Base-by-base conservation (phyloP, 2,113 vertebrate species). In the Nibea coibor region DNA sequence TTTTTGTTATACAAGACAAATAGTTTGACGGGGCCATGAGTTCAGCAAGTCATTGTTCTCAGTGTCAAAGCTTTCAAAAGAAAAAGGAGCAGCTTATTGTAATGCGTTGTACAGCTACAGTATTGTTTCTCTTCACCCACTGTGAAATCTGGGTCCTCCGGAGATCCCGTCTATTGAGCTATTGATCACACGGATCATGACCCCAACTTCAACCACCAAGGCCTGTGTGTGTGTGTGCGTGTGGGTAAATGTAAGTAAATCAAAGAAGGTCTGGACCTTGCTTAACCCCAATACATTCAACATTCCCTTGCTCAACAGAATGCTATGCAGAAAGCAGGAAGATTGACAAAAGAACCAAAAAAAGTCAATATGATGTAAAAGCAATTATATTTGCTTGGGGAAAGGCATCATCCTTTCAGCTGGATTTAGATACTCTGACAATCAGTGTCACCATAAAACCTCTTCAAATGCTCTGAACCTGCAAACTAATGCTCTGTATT, bases 101-200 rank as follows among this genome's bases (percentile, higher is more conserved):
- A 35, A 75, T 63, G 61, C 43, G 51, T 81, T 57, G 62, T 20
- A 57, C 59, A 73, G 50, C 64, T 28, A 45, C 57, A 16, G 22
- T 24, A 54, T 58, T 80, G 74, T 83, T 82, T 68, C 61, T 62
- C 50, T 31, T 72, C 64, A 75, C 24, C 54, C 48, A 42, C 45
- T 66, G 65, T 74, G 80, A 74, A 83, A 50, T 67, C 54, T 43
- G 53, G 64, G 14, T 51, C 50, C 71, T 70, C 54, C 10, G 3
- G 71, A 72, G 71, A 59, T 59, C 66, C 76, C 62, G 59, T 59
- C 45, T 79, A 84, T 57, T 75, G 65, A 79, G 64, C 70, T 72
- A 84, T 81, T 2, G 85, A 91, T 78, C 83, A 67, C 50, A 48
- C 7, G 2, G 75, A 68, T 82, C 76, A 31, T 9, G 74, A 81